Base-by-base conservation (phyloP, 2,797 vertebrate species). In the Aplochiton taeniatus region DNA sequence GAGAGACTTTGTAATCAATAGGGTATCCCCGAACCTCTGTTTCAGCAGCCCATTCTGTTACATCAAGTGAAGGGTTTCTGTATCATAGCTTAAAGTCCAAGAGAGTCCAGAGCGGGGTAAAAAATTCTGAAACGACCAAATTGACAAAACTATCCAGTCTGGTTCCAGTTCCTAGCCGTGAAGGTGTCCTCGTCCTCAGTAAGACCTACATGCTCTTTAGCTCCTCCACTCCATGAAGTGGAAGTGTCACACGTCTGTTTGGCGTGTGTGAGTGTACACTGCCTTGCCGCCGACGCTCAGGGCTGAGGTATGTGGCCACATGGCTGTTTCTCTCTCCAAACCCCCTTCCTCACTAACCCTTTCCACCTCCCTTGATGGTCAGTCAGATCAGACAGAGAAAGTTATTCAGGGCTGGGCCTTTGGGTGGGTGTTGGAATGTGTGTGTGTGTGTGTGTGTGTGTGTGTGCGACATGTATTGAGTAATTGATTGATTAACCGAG, bases 321-420 rank as follows among this genome's bases (percentile, higher is more conserved):
- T 63, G 60, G 65, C 13, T 70, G 66, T 77, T 44, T 42, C 17
- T 68, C 68, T n/a, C n/a, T n/a, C n/a, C n/a, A n/a, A n/a, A n/a
- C n/a, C 65, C 68, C 78, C 76, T 31, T 31, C 58, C 64, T 9
- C 13, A 63, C 7, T 59, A 62, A 64, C 14, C 6, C 46, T 53
- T 11, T 42, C 46, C 17, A 61, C 17, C 19, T 10, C 47, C 60
- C 66, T 47, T 55, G 68, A 41, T 17, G 55, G 66, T 75, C 79
- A 68, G 60, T 48, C 58, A 44, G 69, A 56, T 69, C 70, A 76
- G 72, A 77, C 77, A 64, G 69, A 73, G 82, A 81, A 73, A 89
- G 88, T 83, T 91, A 91, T 91, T 87, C 20, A 17, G 86, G 90
- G 90, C 78, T 85, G 90, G 85, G 89, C 80, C 69, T 14, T 58